Percentiles rank a stretch among this genome's conserved stretches.
These are phyloP conservation scores for Deroptyus accipitrinus DNA, from an alignment of 2,113 vertebrate genomes.

Conservation along the genomic window DNA sequence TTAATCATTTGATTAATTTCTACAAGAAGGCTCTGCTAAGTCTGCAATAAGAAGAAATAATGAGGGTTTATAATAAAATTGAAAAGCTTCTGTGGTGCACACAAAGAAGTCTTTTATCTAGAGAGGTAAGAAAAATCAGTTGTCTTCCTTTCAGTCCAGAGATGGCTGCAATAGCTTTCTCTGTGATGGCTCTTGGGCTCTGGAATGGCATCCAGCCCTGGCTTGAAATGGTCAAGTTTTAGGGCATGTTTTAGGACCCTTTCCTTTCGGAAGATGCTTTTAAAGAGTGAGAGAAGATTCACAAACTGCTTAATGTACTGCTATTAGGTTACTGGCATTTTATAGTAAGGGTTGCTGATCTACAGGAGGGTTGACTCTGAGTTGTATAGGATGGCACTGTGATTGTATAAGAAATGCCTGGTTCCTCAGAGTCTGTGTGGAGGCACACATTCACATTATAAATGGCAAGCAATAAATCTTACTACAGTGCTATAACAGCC, in stretches of 20 bases:
- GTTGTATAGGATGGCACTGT: background rate
- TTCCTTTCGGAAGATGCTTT: background rate
- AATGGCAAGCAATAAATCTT: background rate
- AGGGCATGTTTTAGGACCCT: background rate
- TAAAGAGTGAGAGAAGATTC: background rate
- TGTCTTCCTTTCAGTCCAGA: background rate
- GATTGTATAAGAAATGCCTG: background rate
- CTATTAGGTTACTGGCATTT: background rate
- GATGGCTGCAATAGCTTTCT: background rate
- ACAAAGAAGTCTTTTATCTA: constrained; percentile 45
- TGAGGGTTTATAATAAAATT: constrained; percentile 69
- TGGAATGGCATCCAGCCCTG: background rate
- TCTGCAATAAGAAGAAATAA: constrained; percentile 75
- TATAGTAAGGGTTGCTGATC: background rate
- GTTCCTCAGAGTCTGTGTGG: background rate
- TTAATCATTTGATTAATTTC: constrained; percentile 73
- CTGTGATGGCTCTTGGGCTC: background rate
- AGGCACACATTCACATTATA: background rate
- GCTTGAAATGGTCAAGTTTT: background rate
- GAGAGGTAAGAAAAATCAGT: constrained; percentile 47
- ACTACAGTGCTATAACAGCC: background rate
- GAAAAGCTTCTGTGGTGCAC: constrained; percentile 53
- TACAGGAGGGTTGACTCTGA: background rate
- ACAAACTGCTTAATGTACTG: background rate
- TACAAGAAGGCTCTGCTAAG: constrained; percentile 73